A percentile compares a stretch with the other conserved stretches of the same genome.
phyloP scores from a whole-genome alignment of 2,797 vertebrate genomes.

The Synaphobranchus kaupii region DNA sequence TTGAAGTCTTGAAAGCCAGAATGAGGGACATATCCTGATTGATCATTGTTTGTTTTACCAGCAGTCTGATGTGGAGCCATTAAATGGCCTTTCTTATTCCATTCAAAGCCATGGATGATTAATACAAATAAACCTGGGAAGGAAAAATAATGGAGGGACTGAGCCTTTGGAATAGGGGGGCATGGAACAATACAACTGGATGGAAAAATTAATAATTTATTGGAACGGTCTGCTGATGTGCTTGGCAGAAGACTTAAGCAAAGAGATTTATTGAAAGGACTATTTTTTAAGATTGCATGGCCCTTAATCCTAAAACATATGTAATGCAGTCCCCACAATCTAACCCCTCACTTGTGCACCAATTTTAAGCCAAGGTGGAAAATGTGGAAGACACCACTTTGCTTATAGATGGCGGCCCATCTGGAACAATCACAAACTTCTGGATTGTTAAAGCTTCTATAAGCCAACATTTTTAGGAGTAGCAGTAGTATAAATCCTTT shows the following conservation, averaged over 20 bases:
- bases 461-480: too few relatives aligned
- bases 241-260: neutral
- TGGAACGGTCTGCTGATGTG: neutral
- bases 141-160: slow-evolving; percentile 43
- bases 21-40: slow-evolving; percentile 41
- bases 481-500: neutral
- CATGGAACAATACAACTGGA: neutral
- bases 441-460: too few relatives aligned
- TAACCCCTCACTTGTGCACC: neutral
- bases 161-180: neutral
- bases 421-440: neutral
- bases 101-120: slow-evolving; percentile 54
- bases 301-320: neutral
- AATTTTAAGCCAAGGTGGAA: neutral
- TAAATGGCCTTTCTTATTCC: slow-evolving; percentile 46
- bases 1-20: slow-evolving; percentile 21
- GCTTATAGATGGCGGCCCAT: neutral
- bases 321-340: neutral
- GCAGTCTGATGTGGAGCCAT: slow-evolving; percentile 48
- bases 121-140: slow-evolving; percentile 61
- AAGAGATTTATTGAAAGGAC: neutral
- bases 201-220: neutral
- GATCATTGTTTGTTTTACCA: slow-evolving; percentile 59
- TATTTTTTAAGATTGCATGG: neutral
- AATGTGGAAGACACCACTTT: neutral